Evolutionary conservation across 2,113 vertebrate genomes (phyloP).

Genomic region (Salvator merianae): DNA sequence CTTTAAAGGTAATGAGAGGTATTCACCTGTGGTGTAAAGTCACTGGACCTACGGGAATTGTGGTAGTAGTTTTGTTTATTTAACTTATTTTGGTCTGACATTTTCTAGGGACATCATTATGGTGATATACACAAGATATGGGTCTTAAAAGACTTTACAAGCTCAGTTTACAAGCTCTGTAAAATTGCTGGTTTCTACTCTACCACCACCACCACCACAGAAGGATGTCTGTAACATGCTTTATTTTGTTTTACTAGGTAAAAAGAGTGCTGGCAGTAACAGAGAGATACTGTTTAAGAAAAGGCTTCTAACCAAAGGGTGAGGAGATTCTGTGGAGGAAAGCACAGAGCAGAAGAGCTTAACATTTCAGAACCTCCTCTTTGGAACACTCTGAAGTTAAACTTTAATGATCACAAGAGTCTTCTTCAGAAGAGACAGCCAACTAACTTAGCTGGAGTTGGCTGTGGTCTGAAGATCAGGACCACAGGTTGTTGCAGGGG

Average conservation of each 20-base stretch:
- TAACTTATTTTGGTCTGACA: slow-evolving; percentile 42
- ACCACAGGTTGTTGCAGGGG: no score
- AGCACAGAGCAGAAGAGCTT: not conserved
- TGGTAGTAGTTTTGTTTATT: slow-evolving; percentile 28
- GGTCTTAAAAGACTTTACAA: slow-evolving; percentile 66
- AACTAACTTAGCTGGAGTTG: no score
- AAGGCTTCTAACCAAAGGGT: accelerated
- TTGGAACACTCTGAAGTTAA: no score
- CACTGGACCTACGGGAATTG: slow-evolving; percentile 13
- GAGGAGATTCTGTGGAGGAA: not conserved
- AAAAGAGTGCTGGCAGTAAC: slow-evolving; percentile 42
- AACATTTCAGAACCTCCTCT: no score
- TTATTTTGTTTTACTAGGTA: slow-evolving; percentile 46
- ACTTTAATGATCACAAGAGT: no score
- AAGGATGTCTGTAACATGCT: slow-evolving; percentile 53
- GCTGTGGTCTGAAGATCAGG: no score
- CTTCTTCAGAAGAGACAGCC: no score
- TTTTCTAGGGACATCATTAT: slow-evolving; percentile 46
- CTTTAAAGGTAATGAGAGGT: not conserved
- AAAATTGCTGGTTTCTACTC: slow-evolving; percentile 59
- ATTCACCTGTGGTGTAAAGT: not conserved
- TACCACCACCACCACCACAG: slow-evolving; percentile 15
- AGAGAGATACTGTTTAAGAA: slow-evolving; percentile 38
- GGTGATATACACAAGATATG: slow-evolving; percentile 54
- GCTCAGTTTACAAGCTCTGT: slow-evolving; percentile 66